Evolutionary conservation across 2,888 invertebrate genomes (phyloP).

Genomic region (Drosophila incognita): DNA sequence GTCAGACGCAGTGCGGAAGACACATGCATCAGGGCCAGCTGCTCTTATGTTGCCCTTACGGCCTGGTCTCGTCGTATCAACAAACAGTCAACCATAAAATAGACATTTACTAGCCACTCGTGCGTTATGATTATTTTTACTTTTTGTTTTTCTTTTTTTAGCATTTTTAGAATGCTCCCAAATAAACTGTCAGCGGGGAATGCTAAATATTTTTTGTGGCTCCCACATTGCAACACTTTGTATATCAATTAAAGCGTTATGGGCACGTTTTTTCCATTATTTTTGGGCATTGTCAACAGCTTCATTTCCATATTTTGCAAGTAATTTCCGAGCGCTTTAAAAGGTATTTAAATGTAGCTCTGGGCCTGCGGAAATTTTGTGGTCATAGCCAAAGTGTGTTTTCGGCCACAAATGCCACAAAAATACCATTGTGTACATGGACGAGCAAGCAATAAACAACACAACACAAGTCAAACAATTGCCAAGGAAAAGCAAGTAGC

Average conservation of each 20-base stretch:
- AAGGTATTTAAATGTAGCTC: slow-evolving; percentile 53
- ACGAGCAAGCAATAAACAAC: slow-evolving; percentile 12
- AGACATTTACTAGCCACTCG: slow-evolving; percentile 14
- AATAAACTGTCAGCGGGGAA: slow-evolving; percentile 57
- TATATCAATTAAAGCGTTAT: slow-evolving; percentile 63
- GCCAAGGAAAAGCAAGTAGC: slow-evolving; percentile 23
- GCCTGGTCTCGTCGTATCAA: slow-evolving; percentile 13
- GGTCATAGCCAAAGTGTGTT: slow-evolving; percentile 28
- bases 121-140: slow-evolving; percentile 4
- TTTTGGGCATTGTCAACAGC: slow-evolving; percentile 48
- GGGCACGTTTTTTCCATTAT: slow-evolving; percentile 65
- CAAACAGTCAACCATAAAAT: slow-evolving; percentile 14
- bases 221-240: slow-evolving; percentile 39
- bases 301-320: slow-evolving; percentile 35
- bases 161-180: slow-evolving; percentile 37
- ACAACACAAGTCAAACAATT: slow-evolving; percentile 36
- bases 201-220: slow-evolving; percentile 37
- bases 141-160: slow-evolving; percentile 9
- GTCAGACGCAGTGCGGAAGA: slow-evolving; percentile 67
- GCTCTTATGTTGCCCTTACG: slow-evolving; percentile 44
- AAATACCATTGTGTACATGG: slow-evolving; percentile 36
- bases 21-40: slow-evolving; percentile 46
- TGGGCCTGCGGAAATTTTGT: slow-evolving; percentile 54
- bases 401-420: slow-evolving; percentile 25
- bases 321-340: slow-evolving; percentile 65